Base-by-base conservation (phyloP, 2,888 invertebrate species). In the Enoplolaimus lenunculus region DNA sequence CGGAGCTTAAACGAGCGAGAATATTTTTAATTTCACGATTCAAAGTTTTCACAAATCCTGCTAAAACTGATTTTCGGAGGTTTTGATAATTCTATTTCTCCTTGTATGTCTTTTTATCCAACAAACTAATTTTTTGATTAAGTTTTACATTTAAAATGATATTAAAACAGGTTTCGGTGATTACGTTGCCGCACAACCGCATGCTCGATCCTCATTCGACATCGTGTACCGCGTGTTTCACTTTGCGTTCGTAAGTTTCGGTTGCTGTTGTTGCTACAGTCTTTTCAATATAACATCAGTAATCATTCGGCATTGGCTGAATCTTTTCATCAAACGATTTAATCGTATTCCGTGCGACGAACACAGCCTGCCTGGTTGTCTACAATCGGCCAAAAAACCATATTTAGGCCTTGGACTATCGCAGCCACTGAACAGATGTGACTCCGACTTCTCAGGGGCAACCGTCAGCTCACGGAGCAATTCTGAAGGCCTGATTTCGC, bases 111-210 rank as follows among this genome's bases (percentile, higher is more conserved):
- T n/a, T n/a, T n/a, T n/a, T n/a, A n/a, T n/a, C n/a, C n/a, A n/a
- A n/a, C n/a, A n/a, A n/a, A n/a, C n/a, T n/a, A n/a, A n/a, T n/a
- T n/a, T n/a, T n/a, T n/a, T n/a, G n/a, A n/a, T n/a, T n/a, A n/a
- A n/a, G n/a, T n/a, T n/a, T n/a, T n/a, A n/a, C n/a, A n/a, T n/a
- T n/a, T n/a, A n/a, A n/a, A n/a, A n/a, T n/a, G n/a, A n/a, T n/a
- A n/a, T n/a, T n/a, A n/a, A n/a, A n/a, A n/a, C n/a, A 57, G 87
- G 87, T 16, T 87, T 87, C 75, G 87, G 87, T 0, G 87, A 87
- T 77, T 85, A 84, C 74, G 87, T 87, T 60, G 84, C 85, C 60
- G 85, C 85, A n/a, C 86, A 86, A 75, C 75, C 75, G 70, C 80
- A 81, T 60, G 76, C 77, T 2, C 77, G 76, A 64, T 81, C 81